Conservation (phyloP, 2,888 invertebrate genomes). For the Coremacera marginata region DNA sequence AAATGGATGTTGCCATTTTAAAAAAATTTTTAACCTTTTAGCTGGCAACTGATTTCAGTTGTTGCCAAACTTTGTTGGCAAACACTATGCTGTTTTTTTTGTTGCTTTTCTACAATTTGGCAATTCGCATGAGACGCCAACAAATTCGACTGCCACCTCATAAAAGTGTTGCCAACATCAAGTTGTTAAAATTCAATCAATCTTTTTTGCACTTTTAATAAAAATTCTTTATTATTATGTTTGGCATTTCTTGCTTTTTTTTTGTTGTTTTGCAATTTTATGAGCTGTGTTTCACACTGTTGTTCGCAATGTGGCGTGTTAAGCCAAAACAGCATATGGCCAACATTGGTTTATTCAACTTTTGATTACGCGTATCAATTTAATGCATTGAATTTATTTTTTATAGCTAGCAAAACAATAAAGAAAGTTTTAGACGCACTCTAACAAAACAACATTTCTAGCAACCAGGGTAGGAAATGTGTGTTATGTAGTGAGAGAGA, state of each 20-base stretch:
- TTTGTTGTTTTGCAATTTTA: slow-evolving; percentile 4
- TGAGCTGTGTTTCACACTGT: neutral
- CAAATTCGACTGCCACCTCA: neutral
- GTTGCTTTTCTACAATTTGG: too few relatives aligned
- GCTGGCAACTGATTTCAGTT: neutral
- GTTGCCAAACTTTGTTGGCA: neutral
- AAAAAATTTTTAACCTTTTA: too few relatives aligned
- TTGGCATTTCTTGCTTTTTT: neutral
- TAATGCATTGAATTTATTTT: neutral
- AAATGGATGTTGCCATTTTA: too few relatives aligned
- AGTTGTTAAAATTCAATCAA: slow-evolving; percentile 34
- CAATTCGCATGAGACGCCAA: neutral
- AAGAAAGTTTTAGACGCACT: neutral
- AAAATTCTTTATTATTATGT: neutral
- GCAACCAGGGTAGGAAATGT: too few relatives aligned
- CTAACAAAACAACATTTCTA: neutral
- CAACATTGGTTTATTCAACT: slow-evolving; percentile 1
- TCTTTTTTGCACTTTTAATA: slow-evolving; percentile 9
- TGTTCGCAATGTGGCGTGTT: neutral
- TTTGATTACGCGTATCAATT: neutral
- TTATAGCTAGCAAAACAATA: neutral
- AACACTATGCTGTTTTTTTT: neutral
- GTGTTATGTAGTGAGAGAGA: too few relatives aligned
- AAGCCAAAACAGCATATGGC: neutral
- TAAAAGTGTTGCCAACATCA: slow-evolving; percentile 19